Evolutionary conservation across 2,113 vertebrate genomes (phyloP).

Genomic region (Esox niger): DNA sequence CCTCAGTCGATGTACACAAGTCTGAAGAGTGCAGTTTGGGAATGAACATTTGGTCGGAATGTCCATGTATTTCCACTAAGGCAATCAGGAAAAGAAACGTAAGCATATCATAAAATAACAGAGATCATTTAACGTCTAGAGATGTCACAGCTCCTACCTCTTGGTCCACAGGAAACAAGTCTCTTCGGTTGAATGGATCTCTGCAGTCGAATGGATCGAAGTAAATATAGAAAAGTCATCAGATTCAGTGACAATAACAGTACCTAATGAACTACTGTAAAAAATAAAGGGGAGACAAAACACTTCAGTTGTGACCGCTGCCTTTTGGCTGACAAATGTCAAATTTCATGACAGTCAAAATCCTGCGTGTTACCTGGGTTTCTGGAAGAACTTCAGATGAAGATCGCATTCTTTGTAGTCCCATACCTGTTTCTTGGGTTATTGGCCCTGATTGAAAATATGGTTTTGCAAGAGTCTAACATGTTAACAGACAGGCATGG

Average conservation of each 20-base stretch:
- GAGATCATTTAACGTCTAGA: not conserved
- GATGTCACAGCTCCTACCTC: constrained; percentile 18
- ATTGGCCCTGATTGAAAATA: not conserved
- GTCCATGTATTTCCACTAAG: not conserved
- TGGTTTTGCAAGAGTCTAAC: not conserved
- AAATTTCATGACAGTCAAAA: no score
- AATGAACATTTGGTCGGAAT: not conserved
- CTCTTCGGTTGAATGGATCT: not conserved
- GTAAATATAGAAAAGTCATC: not conserved
- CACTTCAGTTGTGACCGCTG: no score
- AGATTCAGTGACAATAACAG: not conserved
- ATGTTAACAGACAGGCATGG: not conserved
- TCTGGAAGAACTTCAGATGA: fast-evolving
- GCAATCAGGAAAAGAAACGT: not conserved
- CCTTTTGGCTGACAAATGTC: no score
- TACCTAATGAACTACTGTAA: not conserved
- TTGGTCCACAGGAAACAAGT: not conserved
- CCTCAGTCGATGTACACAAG: not conserved
- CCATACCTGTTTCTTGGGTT: constrained; percentile 7
- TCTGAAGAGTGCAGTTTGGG: not conserved
- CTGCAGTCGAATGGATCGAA: constrained; percentile 11
- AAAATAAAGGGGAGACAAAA: not conserved
- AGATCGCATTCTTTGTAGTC: not conserved
- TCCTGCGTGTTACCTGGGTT: constrained; percentile 20
- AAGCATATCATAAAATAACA: not conserved